Percentiles rank a stretch among this genome's conserved stretches.
phyloP scores from a whole-genome alignment of 2,113 vertebrate genomes.

The Nipponia nippon region DNA sequence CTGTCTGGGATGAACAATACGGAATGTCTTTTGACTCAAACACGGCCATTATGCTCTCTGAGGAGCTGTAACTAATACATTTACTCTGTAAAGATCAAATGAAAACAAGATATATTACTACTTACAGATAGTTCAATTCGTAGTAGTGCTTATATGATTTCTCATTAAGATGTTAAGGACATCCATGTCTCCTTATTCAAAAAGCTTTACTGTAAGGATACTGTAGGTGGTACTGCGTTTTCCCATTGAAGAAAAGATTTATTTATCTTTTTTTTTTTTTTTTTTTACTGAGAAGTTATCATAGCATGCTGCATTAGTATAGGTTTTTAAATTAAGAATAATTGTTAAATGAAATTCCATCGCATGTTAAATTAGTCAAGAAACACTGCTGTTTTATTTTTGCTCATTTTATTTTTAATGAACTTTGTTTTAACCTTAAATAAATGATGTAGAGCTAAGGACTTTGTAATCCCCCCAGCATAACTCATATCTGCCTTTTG shows the following conservation, averaged over 20 bases:
- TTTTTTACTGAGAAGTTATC: not conserved
- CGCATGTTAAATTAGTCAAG: not conserved
- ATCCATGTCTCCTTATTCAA: not conserved
- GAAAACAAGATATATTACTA: not conserved
- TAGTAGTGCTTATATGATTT: not conserved
- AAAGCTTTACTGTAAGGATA: not conserved
- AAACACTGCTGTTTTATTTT: not conserved
- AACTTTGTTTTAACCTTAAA: not conserved
- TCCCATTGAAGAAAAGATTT: not conserved
- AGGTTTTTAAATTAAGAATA: not conserved
- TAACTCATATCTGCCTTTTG: not conserved
- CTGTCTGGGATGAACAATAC: not conserved
- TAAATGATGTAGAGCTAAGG: not conserved
- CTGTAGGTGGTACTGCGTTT: not conserved
- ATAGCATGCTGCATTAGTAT: not conserved
- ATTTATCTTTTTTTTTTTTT: not conserved
- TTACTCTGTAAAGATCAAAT: not conserved
- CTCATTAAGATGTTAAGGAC: not conserved
- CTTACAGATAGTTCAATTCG: not conserved
- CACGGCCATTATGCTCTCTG: not conserved
- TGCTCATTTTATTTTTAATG: not conserved
- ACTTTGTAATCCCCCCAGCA: not conserved
- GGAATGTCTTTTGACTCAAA: not conserved
- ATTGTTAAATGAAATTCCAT: not conserved
- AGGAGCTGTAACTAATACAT: not conserved